Evolutionary conservation across 1,140 invertebrate genomes (phyloP).

Genomic region (Sycobia sp.): DNA sequence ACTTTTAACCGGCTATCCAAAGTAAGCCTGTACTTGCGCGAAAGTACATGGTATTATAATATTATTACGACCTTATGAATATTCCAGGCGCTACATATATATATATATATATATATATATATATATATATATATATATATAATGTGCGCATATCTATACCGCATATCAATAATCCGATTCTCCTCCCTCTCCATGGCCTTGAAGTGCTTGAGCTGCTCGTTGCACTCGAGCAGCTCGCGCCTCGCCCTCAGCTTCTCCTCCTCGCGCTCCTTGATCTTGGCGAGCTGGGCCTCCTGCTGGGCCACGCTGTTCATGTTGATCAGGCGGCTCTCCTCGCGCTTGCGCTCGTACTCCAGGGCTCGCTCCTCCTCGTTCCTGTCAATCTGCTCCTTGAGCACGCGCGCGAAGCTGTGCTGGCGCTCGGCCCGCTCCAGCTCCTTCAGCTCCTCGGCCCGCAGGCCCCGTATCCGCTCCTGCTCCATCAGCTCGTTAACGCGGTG

Average conservation of each 20-base stretch:
- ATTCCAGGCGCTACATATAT: no score
- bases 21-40: no score
- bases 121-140: no score
- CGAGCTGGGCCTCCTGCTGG: constrained; percentile 63
- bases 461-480: constrained; percentile 65
- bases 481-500: constrained; percentile 67
- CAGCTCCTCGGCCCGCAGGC: constrained; percentile 52
- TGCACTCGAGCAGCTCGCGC: constrained; percentile 64
- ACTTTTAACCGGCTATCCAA: no score
- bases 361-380: constrained; percentile 65
- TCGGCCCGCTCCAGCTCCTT: constrained; percentile 48
- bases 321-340: constrained; percentile 69
- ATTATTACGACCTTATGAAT: no score
- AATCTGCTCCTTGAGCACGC: constrained; percentile 64
- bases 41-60: no score
- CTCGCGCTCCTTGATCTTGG: constrained; percentile 53
- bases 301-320: constrained; percentile 65
- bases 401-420: constrained; percentile 53
- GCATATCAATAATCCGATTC: constrained; percentile 66
- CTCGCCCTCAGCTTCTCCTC: constrained; percentile 56
- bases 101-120: no score
- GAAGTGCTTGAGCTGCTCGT: constrained; percentile 64
- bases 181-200: constrained; percentile 66
- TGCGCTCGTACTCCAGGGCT: constrained; percentile 68
- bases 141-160: no score